Conservation (phyloP, 2,113 vertebrate genomes). For the Aleadryas rufinucha region DNA sequence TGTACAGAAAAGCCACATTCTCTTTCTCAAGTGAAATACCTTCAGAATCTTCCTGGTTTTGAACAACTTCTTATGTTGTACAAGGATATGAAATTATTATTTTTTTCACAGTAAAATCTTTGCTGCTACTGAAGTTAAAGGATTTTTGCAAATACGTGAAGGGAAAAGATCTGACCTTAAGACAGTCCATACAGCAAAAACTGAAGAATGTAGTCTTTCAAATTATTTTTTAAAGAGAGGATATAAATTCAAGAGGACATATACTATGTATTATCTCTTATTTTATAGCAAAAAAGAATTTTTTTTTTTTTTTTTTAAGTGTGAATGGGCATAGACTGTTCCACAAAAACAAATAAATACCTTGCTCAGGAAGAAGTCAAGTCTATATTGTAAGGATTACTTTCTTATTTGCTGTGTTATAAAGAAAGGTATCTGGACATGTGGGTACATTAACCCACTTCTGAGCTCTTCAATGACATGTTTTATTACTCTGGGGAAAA, state of each 20-base stretch:
- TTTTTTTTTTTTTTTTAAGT: neutral
- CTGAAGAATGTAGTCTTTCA: neutral
- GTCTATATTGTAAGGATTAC: neutral
- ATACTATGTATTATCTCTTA: neutral
- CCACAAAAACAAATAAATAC: neutral
- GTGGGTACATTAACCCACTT: neutral
- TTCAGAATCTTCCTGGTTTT: neutral
- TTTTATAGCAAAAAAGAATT: neutral
- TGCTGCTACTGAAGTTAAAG: neutral
- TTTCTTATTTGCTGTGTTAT: neutral
- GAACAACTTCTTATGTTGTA: neutral
- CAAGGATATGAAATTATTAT: neutral
- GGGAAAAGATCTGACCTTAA: neutral
- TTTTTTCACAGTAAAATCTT: neutral
- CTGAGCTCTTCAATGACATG: neutral
- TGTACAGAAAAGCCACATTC: fast-evolving
- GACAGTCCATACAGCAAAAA: neutral
- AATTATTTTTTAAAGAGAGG: neutral
- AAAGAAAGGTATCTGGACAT: neutral
- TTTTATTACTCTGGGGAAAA: neutral
- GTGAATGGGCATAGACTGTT: neutral
- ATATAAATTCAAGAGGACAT: neutral
- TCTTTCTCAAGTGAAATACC: neutral
- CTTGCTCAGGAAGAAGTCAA: neutral
- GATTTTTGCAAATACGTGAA: neutral